These are phyloP conservation scores for Heliothis peltigera DNA, from an alignment of 2,888 invertebrate species.

Conservation along the genomic window DNA sequence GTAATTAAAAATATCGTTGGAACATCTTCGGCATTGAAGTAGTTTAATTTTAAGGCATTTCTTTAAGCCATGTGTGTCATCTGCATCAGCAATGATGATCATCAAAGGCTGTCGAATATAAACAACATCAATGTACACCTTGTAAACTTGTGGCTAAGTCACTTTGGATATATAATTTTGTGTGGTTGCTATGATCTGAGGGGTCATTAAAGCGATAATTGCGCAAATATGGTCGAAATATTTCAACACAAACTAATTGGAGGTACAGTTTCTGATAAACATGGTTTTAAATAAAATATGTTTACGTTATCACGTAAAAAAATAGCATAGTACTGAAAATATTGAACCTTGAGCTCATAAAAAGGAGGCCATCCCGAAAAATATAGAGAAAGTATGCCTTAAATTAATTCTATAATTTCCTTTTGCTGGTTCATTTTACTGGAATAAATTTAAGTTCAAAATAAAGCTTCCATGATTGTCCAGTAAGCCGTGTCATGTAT, in stretches of 20 bases:
- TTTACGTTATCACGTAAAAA: background rate
- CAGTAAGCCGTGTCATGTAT: too few relatives aligned
- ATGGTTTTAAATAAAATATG: background rate
- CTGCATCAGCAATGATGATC: background rate
- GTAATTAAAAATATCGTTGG: too few relatives aligned
- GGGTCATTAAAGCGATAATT: background rate
- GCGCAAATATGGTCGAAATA: conserved; percentile 2
- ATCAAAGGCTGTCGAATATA: background rate
- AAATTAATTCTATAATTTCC: too few relatives aligned
- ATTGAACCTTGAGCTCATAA: too few relatives aligned
- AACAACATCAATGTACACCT: background rate
- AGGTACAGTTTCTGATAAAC: background rate
- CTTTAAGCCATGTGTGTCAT: background rate
- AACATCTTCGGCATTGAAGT: too few relatives aligned
- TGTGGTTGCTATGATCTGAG: background rate
- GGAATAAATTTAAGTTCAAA: too few relatives aligned
- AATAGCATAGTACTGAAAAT: background rate
- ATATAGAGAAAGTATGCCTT: too few relatives aligned
- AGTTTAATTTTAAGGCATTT: background rate
- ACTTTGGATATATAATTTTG: background rate
- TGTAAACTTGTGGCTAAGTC: background rate
- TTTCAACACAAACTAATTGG: conserved; percentile 1
- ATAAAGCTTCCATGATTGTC: too few relatives aligned
- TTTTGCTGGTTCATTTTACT: too few relatives aligned
- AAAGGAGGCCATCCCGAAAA: too few relatives aligned